phyloP scores from a whole-genome alignment of 1,140 invertebrate species.

The Lerema accius region DNA sequence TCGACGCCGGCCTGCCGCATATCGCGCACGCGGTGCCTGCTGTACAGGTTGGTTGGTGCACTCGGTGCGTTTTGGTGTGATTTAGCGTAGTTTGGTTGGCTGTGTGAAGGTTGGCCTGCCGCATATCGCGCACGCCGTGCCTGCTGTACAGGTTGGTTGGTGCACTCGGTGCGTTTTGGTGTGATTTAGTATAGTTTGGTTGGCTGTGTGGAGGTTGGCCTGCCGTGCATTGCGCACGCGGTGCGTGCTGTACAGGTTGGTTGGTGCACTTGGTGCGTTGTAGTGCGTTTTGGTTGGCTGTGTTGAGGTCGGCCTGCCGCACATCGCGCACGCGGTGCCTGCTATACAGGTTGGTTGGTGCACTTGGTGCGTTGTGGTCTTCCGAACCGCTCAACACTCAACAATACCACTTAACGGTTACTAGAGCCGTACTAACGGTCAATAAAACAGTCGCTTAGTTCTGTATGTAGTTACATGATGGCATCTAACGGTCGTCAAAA shows the following conservation, averaged over 20 bases:
- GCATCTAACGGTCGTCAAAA: not conserved
- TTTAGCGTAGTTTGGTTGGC: too few species aligned
- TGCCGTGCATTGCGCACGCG: constrained; percentile 88
- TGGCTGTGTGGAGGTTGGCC: constrained; percentile 82
- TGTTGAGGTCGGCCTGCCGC: constrained; percentile 84
- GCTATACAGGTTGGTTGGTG: constrained; percentile 82
- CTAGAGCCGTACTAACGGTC: too few species aligned
- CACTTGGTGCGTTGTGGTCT: too few species aligned
- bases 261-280: too few species aligned
- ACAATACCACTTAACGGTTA: too few species aligned
- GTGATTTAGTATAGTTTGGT: too few species aligned
- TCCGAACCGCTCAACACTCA: too few species aligned
- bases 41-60: constrained; percentile 77
- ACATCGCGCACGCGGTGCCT: constrained; percentile 89
- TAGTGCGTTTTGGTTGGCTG: constrained; percentile 84
- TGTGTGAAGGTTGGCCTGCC: constrained; percentile 84
- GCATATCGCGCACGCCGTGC: constrained; percentile 88
- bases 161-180: too few species aligned
- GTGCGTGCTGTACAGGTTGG: constrained; percentile 85
- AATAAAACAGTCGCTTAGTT: too few species aligned
- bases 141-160: constrained; percentile 83
- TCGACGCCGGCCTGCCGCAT: constrained; percentile 85
- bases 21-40: constrained; percentile 89
- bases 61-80: too few species aligned
- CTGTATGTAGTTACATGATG: too few species aligned